Conservation (phyloP, 1,140 invertebrate species). For the Brachionus asplanchnoidis region DNA sequence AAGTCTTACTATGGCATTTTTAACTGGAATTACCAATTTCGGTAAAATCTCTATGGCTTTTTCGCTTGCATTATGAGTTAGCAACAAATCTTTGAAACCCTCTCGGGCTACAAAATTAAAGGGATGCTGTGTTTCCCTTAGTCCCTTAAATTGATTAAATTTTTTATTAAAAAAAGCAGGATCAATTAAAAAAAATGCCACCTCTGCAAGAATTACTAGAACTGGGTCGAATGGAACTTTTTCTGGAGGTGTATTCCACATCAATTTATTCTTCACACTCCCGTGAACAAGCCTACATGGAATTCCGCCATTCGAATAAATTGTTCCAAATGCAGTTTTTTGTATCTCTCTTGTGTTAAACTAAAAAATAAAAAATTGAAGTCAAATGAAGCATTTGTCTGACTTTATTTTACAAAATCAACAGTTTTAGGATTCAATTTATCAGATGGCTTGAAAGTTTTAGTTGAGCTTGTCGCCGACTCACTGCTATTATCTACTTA, state of each 20-base stretch:
- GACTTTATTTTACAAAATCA: conserved; percentile 50
- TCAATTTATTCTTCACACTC: conserved; percentile 55
- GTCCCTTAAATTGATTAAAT: conserved; percentile 47
- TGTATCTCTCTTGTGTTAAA: conserved; percentile 43
- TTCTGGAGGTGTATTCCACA: conserved; percentile 53
- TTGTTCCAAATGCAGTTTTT: conserved; percentile 51
- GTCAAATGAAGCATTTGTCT: not conserved
- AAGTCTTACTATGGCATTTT: conserved; percentile 50
- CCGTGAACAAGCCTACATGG: conserved; percentile 56
- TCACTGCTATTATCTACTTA: not conserved
- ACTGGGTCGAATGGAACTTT: conserved; percentile 54
- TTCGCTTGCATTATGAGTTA: conserved; percentile 46
- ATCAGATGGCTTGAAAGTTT: conserved; percentile 49
- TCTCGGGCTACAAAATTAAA: conserved; percentile 53
- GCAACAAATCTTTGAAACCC: conserved; percentile 54
- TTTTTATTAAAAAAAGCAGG: no score
- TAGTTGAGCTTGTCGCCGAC: not conserved
- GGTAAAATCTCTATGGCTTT: conserved; percentile 51
- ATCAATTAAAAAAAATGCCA: not conserved
- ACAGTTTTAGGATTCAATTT: conserved; percentile 55
- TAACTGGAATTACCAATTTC: conserved; percentile 49
- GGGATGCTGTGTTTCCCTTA: conserved; percentile 54
- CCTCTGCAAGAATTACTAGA: conserved; percentile 53
- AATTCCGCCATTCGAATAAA: conserved; percentile 53
- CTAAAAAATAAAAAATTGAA: not conserved